Conservation (phyloP, 1,140 invertebrate species). For the Ylistrum balloti region DNA sequence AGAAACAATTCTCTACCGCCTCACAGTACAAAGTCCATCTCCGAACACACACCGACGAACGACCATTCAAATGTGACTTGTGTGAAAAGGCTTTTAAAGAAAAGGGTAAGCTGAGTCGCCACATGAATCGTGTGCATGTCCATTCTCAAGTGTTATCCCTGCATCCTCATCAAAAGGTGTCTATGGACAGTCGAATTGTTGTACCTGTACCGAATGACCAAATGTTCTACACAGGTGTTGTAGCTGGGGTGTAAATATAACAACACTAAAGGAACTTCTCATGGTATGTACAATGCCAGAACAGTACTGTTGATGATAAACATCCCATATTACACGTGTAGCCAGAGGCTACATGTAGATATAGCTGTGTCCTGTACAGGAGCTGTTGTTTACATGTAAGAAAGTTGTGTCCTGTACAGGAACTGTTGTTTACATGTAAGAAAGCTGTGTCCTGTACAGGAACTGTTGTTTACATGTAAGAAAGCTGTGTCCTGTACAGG, state of each 20-base stretch:
- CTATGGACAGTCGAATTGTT: background rate
- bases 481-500: too few relatives aligned
- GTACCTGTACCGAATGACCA: slow-evolving; percentile 22
- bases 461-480: too few relatives aligned
- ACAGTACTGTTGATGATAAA: too few relatives aligned
- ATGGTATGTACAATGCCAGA: too few relatives aligned
- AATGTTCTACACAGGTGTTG: background rate
- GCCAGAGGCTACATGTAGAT: too few relatives aligned
- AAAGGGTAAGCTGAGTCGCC: slow-evolving; percentile 97
- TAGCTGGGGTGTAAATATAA: background rate
- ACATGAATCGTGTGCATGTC: slow-evolving; percentile 88
- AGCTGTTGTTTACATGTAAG: too few relatives aligned
- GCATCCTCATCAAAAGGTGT: background rate
- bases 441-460: too few relatives aligned
- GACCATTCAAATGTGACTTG: slow-evolving; percentile 91
- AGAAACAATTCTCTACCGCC: slow-evolving; percentile 51
- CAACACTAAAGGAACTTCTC: too few relatives aligned
- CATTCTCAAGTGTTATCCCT: background rate
- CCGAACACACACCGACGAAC: slow-evolving; percentile 88
- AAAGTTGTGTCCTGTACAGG: too few relatives aligned
- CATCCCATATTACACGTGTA: too few relatives aligned
- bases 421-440: too few relatives aligned
- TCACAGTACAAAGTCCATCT: slow-evolving; percentile 61
- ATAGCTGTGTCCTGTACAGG: too few relatives aligned
- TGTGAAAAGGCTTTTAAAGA: slow-evolving; percentile 94